These are phyloP conservation scores for Marasmarcha lunaedactyla DNA, from an alignment of 2,888 invertebrate genomes.

Conservation along the genomic window DNA sequence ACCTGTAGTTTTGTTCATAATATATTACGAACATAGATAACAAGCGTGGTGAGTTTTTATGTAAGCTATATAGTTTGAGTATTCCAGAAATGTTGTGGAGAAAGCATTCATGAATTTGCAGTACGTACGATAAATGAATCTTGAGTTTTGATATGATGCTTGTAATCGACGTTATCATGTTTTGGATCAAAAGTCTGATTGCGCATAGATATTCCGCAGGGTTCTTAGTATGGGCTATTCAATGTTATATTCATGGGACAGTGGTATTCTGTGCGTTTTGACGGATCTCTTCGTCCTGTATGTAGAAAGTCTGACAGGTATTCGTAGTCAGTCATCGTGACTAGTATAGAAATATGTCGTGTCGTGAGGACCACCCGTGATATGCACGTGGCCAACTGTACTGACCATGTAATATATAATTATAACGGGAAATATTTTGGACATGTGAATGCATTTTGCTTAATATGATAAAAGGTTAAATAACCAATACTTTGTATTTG, in stretches of 20 bases:
- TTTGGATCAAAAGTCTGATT: no score
- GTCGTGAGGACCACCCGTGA: neutral
- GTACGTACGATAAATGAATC: neutral
- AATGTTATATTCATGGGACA: conserved; percentile 1
- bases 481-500: no score
- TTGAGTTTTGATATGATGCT: neutral
- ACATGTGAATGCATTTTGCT: no score
- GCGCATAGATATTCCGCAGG: no score
- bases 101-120: neutral
- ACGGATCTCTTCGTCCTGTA: conserved; percentile 17
- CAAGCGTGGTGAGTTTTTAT: neutral
- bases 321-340: conserved; percentile 43
- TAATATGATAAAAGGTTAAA: no score
- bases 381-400: neutral
- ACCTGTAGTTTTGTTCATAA: neutral
- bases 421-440: no score
- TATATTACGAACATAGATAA: neutral
- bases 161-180: no score
- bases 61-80: neutral
- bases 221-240: neutral
- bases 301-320: conserved; percentile 28
- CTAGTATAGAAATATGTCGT: conserved; percentile 18
- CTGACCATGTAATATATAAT: neutral
- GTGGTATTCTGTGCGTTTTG: conserved; percentile 4
- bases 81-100: neutral